Base-by-base conservation (phyloP, 2,797 vertebrate genomes). In the Linurgus olivaceus region DNA sequence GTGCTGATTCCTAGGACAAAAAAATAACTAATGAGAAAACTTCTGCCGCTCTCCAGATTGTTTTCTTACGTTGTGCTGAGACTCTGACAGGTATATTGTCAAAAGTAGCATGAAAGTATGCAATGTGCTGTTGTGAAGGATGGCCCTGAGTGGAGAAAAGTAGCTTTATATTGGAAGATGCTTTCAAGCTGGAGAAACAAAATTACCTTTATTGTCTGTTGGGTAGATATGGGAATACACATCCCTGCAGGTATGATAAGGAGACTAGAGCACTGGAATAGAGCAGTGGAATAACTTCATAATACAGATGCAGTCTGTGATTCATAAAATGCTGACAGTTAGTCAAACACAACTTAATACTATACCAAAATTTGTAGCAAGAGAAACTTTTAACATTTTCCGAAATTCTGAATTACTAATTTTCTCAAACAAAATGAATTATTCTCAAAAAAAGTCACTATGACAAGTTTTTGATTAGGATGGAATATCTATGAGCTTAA, bases 391-490 rank as follows among this genome's bases (percentile, higher is more conserved):
- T 26, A 7, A 76, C 21, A 29, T 52, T 73, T 93, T 82, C 4
- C 35, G 9, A 70, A 82, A 83, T 57, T 51, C 16, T 76, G 31
- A 54, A 38, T 48, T 61, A 38, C 2, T 71, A 19, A 19, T 62
- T 87, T 88, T 63, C 7, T 44, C 4, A 21, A 35, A 51, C 8
- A 63, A 74, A 86, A 58, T 35, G 0, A 65, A 29, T 6, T 33
- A 8, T 44, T 95, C 17, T 66, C 29, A 68, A 55, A n/a, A n/a
- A 66, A 66, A 51, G 4, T 33, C 15, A 42, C 6, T 37, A 17
- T 11, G 8, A 38, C 1, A 58, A n/a, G 0, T 18, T 50, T 86
- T 52, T 57, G 0, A 61, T 55, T n/a, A 37, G 7, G 5, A 42
- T n/a, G 28, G 28, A 73, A 67, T 62, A 51, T 85, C 13, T 66